These are phyloP conservation scores for Cirrhinus mrigala DNA, from an alignment of 2,797 vertebrate species.

Conservation along the genomic window DNA sequence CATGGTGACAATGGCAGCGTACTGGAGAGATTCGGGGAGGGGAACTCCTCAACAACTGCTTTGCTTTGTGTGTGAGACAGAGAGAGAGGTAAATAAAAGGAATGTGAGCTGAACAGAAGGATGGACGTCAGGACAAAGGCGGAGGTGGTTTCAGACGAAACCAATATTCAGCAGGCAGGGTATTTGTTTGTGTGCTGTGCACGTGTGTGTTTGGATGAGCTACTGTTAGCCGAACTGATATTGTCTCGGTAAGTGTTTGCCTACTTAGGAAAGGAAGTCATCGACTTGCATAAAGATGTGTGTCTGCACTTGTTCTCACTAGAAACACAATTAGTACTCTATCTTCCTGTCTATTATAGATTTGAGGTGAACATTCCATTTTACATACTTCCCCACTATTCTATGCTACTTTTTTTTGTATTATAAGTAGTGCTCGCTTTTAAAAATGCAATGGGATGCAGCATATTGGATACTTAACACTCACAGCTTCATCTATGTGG, in stretches of 20 bases:
- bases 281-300: conserved; percentile 5
- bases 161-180: not conserved
- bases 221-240: not conserved
- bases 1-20: conserved; percentile 39
- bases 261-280: conserved; percentile 6
- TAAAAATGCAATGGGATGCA: not conserved
- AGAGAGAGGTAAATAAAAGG: not conserved
- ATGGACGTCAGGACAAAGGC: conserved; percentile 5
- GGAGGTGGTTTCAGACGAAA: not conserved
- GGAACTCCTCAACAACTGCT: conserved; percentile 10
- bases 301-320: not conserved
- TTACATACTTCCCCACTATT: not conserved
- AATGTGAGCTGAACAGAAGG: not conserved
- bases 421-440: not conserved
- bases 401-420: not conserved
- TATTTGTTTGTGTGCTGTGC: not conserved
- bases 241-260: conserved; percentile 21
- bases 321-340: not conserved
- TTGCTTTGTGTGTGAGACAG: conserved; percentile 28
- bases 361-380: not conserved
- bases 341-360: not conserved
- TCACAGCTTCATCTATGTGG: not conserved
- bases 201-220: not conserved
- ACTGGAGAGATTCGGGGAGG: conserved; percentile 27
- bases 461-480: not conserved